phyloP scores from a whole-genome alignment of 2,888 invertebrate genomes.

The Himalopsyche anomala region DNA sequence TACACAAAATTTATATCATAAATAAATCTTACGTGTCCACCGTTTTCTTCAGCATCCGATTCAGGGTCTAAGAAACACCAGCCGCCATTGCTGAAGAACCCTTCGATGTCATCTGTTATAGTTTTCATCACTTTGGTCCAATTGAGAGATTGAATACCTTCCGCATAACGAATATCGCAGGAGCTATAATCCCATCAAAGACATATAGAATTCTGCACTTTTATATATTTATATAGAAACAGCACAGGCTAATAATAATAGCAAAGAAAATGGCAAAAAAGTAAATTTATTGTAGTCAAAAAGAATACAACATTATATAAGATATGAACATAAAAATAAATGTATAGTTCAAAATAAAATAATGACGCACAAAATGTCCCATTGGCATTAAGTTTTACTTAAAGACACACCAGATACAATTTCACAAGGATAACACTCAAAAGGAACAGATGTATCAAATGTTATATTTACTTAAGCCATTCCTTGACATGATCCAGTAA shows the following conservation, averaged over 20 bases:
- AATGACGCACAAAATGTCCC: too few species aligned
- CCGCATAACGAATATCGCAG: constrained; percentile 97
- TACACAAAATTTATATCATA: constrained; percentile 58
- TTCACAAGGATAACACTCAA: background rate
- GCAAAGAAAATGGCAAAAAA: background rate
- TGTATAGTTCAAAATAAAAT: too few species aligned
- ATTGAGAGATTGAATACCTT: constrained; percentile 98
- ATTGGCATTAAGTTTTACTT: too few species aligned
- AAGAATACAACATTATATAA: background rate
- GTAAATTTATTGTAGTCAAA: constrained; percentile 33
- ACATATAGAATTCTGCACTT: constrained; percentile 23
- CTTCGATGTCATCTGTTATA: constrained; percentile 98
- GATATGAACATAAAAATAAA: background rate
- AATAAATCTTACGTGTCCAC: constrained; percentile 74
- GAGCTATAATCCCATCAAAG: constrained; percentile 79
- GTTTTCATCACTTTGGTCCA: constrained; percentile 99
- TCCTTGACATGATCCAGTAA: constrained; percentile 99
- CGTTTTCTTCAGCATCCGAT: constrained; percentile 84
- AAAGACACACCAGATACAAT: too few species aligned
- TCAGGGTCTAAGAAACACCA: constrained; percentile 99
- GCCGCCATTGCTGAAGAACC: constrained; percentile 98
- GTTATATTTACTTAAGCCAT: constrained; percentile 92
- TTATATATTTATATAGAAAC: background rate
- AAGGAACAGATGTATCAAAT: background rate
- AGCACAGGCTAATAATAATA: constrained; percentile 32